Base-by-base conservation (phyloP, 2,113 vertebrate genomes). In the Jaculus jaculus region DNA sequence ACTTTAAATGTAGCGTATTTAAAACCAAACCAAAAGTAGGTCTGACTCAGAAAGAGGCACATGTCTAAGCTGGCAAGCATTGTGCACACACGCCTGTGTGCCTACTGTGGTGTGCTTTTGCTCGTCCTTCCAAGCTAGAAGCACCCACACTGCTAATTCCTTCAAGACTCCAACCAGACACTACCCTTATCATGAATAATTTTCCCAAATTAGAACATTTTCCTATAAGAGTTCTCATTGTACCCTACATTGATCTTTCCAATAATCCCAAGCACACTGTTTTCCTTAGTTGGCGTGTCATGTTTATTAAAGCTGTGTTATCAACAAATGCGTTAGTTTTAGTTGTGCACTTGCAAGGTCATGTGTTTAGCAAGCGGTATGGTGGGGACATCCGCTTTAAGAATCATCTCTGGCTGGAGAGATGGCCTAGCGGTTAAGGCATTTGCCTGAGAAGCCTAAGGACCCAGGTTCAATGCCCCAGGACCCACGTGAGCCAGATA, bases 1-100 rank as follows among this genome's bases (percentile, higher is more conserved):
- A 66, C 21, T 89, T 17, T 74, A 42, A 74, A 42, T 42, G 18
- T 32, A n/a, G 7, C 30, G 72, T 84, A 42, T 91, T 91, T 68
- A 89, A 90, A 73, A 51, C 32, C 71, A 82, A 90, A 87, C 61
- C 32, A 92, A 95, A 89, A 34, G 17, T 72, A 66, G 77, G 32
- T 87, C 47, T 87, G 74, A 60, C 12, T 71, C 20, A 79, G 30
- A 51, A 47, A 94, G 24, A 20, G 12, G 73, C 77, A 12, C 26
- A 72, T 72, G 15, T 17, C 18, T 54, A 66, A 58, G 30, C 0
- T n/a, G 54, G n/a, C 75, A 47, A 58, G 11, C 21, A 32, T 89
- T 74, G 8, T 73, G 32, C 8, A 78, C 28, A 24, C 3, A 30
- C 39, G 11, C 8, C 28, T 23, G 1, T 32, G 51, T 42, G 2